Evolutionary conservation across 2,797 vertebrate genomes (phyloP), one percentile per base, ranked within the genome.

Genomic region (Alcedo atthis): DNA sequence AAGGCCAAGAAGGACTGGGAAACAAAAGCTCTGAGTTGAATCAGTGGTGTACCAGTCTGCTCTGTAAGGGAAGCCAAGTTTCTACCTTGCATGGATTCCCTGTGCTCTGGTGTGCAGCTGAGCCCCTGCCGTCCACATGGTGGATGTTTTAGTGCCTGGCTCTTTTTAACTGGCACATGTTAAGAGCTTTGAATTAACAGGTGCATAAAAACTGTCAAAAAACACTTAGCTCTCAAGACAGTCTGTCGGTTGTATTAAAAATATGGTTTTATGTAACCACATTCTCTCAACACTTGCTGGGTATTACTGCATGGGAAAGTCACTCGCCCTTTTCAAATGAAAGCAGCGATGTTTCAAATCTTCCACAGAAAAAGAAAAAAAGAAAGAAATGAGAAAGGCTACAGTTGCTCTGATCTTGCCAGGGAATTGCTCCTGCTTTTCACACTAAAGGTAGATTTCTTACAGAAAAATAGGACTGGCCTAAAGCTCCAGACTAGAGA

Each of bases 201-300:
- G 97, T 98, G 97, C 97, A 97, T 97, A 98, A 98, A 98, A 98
- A 98, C 97, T 98, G 97, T 98, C 97, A 98, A 97, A 98, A 97
- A 97, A 97, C 97, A 98, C 97, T 98, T 98, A 98, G 97, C 96
- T 98, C 96, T 97, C 96, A 97, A 98, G 97, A 98, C 96, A 97
- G 96, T 97, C 97, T 97, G 97, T 98, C 95, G 95, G 96, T 96
- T 95, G 95, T 96, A 96, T 97, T 97, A 97, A 97, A 98, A 98
- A 97, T 98, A 98, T 81, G 96, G 96, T 95, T 97, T 97, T 97
- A 96, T 95, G 96, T 97, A 97, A 97, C 96, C 93, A 91, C 49
- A 95, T 94, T 97, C 96, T 96, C 97, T 97, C 97, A 97, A 97
- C 97, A 96, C 97, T 89, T 94, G 89, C 90, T 79, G 94, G 73